Base-by-base conservation (phyloP, 64 coral and sea anemone genomes). In the Dendrophyllia cribrosa region DNA sequence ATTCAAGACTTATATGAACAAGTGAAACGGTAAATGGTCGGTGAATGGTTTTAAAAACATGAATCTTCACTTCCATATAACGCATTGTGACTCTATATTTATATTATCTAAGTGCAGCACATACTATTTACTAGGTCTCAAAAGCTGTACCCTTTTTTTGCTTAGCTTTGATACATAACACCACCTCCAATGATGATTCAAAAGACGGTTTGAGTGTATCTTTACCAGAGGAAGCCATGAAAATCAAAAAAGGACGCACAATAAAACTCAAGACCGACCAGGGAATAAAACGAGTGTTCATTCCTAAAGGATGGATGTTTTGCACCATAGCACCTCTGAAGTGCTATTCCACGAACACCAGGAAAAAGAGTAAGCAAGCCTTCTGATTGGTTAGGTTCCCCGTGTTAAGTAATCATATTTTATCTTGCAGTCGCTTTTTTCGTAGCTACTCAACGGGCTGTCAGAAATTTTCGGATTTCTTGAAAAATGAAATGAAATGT, bases 241-340 rank as follows among this genome's bases (percentile, higher is more conserved):
- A 62, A 69, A 21, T 4, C 20, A 34, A 78, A 7, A 82, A 72
- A 6, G 90, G 90, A 65, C 70, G 82, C 13, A 93, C 91, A 20
- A 68, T 93, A 43, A 77, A 74, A 16, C 83, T 93, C 58, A 62
- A 87, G 62, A 87, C 91, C 9, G 64, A 43, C 66, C 21, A 66
- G 21, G 83, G 83, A 43, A 86, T 23, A 46, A 93, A 93, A 58
- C 65, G 79, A 14, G 91, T 93, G 0, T 93, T 93, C 53, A 93
- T 93, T 58, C 91, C 91, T 21, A 93, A 85, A 68, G 91, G 91
- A 77, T 93, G 82, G 82, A 86, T 87, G 59, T 93, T 93, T 72
- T 93, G 91, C 51, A 93, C 82, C 3, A 51, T 93, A 58, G 44
- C 82, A 7, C 91, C 91, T 19, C 44, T 56, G 26, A 73, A 60